Evolutionary conservation across 2,113 vertebrate genomes (phyloP).

Genomic region (Labrus mixtus): DNA sequence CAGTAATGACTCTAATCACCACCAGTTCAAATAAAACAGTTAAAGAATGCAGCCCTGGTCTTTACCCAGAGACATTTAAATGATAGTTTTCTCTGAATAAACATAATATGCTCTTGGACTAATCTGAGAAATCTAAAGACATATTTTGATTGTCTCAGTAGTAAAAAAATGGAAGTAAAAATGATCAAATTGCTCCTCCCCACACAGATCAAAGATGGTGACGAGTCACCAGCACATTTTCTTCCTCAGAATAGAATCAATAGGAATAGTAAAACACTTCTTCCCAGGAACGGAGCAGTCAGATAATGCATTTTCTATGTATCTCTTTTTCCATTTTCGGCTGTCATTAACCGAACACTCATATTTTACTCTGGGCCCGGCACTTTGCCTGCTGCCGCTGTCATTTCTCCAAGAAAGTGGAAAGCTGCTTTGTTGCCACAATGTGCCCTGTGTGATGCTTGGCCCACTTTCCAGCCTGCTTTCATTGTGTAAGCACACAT

Average conservation of each 20-base stretch:
- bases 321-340: slow-evolving; percentile 32
- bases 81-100: not conserved
- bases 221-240: slow-evolving; percentile 30
- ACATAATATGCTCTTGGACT: not conserved
- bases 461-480: slow-evolving; percentile 75
- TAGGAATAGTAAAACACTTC: slow-evolving; percentile 28
- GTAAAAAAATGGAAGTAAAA: too few species aligned
- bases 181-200: not conserved
- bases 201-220: not conserved
- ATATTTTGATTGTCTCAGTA: too few species aligned
- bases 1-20: too few species aligned
- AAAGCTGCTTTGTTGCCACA: slow-evolving; percentile 77
- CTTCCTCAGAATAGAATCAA: slow-evolving; percentile 33
- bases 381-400: slow-evolving; percentile 30
- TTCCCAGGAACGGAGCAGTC: slow-evolving; percentile 38
- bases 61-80: too few species aligned
- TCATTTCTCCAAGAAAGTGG: slow-evolving; percentile 61
- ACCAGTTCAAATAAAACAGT: too few species aligned
- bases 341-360: slow-evolving; percentile 41
- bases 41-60: too few species aligned
- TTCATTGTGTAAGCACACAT: slow-evolving; percentile 79
- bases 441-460: slow-evolving; percentile 74
- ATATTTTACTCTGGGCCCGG: slow-evolving; percentile 16
- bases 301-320: slow-evolving; percentile 50
- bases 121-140: too few species aligned